These are phyloP conservation scores for Platichthys stellatus DNA, from an alignment of 2,113 vertebrate species.

Conservation along the genomic window DNA sequence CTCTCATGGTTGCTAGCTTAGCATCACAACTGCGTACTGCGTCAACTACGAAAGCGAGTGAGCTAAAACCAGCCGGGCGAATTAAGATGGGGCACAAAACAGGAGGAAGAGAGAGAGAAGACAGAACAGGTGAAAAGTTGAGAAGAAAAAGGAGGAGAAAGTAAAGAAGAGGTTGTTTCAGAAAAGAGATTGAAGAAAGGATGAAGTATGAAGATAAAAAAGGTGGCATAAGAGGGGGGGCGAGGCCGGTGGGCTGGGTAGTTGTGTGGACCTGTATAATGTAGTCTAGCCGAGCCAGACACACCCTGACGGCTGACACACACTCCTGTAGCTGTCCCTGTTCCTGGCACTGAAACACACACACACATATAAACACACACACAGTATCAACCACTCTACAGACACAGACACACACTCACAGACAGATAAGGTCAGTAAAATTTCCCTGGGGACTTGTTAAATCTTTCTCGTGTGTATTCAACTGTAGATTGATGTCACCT, in stretches of 20 bases:
- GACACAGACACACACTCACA: slow-evolving; percentile 26
- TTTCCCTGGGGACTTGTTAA: background rate
- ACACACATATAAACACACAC: slow-evolving; percentile 11
- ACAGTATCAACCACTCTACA: slow-evolving; percentile 3
- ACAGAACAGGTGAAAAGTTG: too few relatives aligned
- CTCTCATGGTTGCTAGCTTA: slow-evolving; percentile 19
- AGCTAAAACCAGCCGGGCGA: slow-evolving; percentile 26
- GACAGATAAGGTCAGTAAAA: background rate
- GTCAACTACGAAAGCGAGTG: slow-evolving; percentile 2
- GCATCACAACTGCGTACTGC: background rate
- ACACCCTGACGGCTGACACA: slow-evolving; percentile 68
- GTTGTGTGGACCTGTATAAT: slow-evolving; percentile 58
- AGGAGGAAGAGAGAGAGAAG: background rate
- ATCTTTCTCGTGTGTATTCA: background rate
- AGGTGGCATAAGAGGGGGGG: background rate
- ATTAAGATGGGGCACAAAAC: background rate
- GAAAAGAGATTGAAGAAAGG: background rate
- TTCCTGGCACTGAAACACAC: slow-evolving; percentile 66
- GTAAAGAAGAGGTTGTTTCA: background rate
- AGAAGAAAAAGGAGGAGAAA: background rate
- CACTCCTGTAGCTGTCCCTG: slow-evolving; percentile 68
- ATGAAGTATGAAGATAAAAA: background rate
- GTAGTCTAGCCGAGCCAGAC: slow-evolving; percentile 61
- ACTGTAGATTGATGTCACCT: background rate
- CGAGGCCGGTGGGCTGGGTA: background rate